Base-by-base conservation (phyloP, 2,888 invertebrate genomes). In the Acronicta aceris region DNA sequence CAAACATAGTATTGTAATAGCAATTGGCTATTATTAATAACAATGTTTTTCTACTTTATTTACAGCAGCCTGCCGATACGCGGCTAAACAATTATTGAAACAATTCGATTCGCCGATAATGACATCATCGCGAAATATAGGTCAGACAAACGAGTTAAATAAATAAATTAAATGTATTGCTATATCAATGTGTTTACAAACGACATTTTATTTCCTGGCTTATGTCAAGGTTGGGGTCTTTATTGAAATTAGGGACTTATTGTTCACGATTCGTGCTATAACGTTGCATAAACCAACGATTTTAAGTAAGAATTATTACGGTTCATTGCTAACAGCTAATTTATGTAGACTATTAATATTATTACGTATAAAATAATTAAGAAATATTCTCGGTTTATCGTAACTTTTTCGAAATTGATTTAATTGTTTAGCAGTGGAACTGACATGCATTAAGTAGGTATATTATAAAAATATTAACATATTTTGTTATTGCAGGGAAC, bases 81-180 rank as follows among this genome's bases (percentile, higher is more conserved):
- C 13, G 33, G 40, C 27, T 36, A 54, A 54, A 48, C 38, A 40
- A 54, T 52, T 52, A 55, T 58, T 57, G 21, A 54, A 71, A 41
- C 30, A 38, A 47, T 54, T 63, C n/a, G 47, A 43, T 53, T 62
- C 25, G 52, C 60, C 61, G 50, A 58, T 63, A 66, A 30, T 63
- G 61, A 76, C 74, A 51, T 73, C 76, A 72, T 52, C 47, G 53
- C 33, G 5, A 51, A 56, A 74, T 71, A 55, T 71, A 43, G 72
- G 78, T 58, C 59, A 78, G 42, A 55, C 63, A 59, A 69, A 59
- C 49, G 41, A 53, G 55, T 43, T 52, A 21, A 21, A 21, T 41
- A 48, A 63, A 58, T 58, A 63, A 65, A 66, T 75, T 66, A 58
- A 58, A 63, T 64, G 40, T 33, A 52, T 60, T 27, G 45, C 54